These are phyloP conservation scores for Cercopithecus neglectus DNA, from an alignment of 2,797 vertebrate genomes.

Conservation along the genomic window DNA sequence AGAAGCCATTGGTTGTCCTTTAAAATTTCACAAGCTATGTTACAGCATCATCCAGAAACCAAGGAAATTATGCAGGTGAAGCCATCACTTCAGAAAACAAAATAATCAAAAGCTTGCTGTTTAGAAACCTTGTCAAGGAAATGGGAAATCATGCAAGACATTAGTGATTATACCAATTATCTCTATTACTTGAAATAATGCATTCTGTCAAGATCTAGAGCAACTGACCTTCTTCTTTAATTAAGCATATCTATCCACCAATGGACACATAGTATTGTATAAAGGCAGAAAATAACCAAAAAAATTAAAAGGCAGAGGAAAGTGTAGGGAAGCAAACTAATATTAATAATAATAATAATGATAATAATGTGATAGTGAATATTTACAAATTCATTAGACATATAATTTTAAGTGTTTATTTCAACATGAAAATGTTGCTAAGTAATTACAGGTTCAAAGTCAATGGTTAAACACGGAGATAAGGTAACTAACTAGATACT, in stretches of 20 bases:
- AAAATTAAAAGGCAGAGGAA: neutral
- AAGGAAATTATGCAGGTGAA: neutral
- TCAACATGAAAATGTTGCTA: neutral
- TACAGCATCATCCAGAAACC: neutral
- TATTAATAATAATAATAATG: neutral
- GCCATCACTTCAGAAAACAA: neutral
- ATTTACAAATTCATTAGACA: neutral
- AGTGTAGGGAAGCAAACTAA: neutral
- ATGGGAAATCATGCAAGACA: neutral
- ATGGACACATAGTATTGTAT: neutral
- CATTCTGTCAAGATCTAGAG: neutral
- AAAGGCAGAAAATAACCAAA: neutral
- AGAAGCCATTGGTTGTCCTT: neutral
- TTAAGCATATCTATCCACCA: neutral
- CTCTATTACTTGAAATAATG: neutral
- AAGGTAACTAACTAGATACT: neutral
- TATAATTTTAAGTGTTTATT: neutral
- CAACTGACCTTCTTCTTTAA: neutral
- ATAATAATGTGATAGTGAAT: neutral
- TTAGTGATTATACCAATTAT: neutral
- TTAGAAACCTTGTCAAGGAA: neutral
- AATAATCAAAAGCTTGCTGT: neutral
- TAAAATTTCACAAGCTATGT: neutral
- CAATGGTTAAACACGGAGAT: neutral
- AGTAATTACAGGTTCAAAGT: neutral